Base-by-base conservation (phyloP, 2,888 invertebrate genomes). In the Drosophila putrida region DNA sequence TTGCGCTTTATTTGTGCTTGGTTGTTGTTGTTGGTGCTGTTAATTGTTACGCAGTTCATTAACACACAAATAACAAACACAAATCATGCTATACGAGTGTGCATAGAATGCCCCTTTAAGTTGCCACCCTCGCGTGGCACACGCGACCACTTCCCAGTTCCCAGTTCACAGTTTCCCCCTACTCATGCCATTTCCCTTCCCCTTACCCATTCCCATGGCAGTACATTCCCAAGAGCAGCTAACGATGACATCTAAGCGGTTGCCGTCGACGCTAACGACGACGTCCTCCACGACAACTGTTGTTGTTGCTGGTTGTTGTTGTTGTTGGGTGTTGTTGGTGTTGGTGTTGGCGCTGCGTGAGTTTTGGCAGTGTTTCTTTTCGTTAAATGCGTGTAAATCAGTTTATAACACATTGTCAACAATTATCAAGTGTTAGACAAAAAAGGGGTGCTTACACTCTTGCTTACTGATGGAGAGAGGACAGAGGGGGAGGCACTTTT, bases 351-450 rank as follows among this genome's bases (percentile, higher is more conserved):
- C 84, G 69, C 81, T 86, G 83, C 87, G 83, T 84, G 84, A 84
- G 84, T 87, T 85, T 87, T 87, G 85, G 79, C 85, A 88, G 77
- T 88, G 79, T 77, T 86, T 85, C 85, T 75, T 75, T 82, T 80
- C 63, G 86, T 86, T 83, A 83, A 83, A 83, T 75, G 88, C 88
- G 82, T 82, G 88, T 83, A 88, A 88, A 88, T 86, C 86, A 86
- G 86, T 88, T 84, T 86, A 86, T 82, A 88, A 86, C 84, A 85
- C 87, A 88, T 88, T 87, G 88, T 88, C 86, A 88, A 86, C 86
- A 87, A 87, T 88, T 87, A 87, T 80, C 73, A 77, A 84, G 72
- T 86, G 74, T 76, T 84, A n/a, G 62, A 35, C 55, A 10, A 28
- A 54, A 51, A 70, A 44, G 69, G 78, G 85, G 63, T 70, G 75